phyloP scores from a whole-genome alignment of 2,888 invertebrate genomes.

The Drosophila rubida region DNA sequence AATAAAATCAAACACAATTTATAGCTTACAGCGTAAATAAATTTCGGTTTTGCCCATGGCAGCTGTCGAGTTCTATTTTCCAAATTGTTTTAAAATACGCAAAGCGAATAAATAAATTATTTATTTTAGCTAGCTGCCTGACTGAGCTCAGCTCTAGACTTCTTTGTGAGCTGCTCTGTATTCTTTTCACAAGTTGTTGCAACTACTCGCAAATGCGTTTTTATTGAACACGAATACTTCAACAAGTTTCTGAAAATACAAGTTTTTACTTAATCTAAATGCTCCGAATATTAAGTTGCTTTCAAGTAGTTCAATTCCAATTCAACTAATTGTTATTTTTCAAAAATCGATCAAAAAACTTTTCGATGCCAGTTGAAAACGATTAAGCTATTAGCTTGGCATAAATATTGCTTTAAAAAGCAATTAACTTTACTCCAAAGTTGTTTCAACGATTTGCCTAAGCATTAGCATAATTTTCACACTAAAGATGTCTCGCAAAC shows the following conservation, averaged over 20 bases:
- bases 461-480: not conserved
- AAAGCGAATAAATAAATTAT: not conserved
- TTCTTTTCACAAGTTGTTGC: not conserved
- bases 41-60: not conserved
- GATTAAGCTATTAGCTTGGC: not conserved
- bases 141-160: not conserved
- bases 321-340: no score
- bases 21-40: conserved; percentile 1
- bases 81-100: not conserved
- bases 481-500: not conserved
- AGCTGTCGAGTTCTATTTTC: conserved; percentile 3
- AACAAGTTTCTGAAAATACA: no score
- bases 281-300: not conserved
- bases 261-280: no score
- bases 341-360: not conserved
- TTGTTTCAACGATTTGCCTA: not conserved
- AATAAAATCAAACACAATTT: conserved; percentile 20
- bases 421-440: not conserved
- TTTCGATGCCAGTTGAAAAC: not conserved
- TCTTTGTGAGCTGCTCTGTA: not conserved
- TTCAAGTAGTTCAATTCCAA: no score
- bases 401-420: not conserved
- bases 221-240: not conserved
- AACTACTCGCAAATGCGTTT: not conserved
- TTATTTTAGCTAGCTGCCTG: not conserved